Conservation (phyloP, 2,113 vertebrate species). For the Coptodon bakossiorum region DNA sequence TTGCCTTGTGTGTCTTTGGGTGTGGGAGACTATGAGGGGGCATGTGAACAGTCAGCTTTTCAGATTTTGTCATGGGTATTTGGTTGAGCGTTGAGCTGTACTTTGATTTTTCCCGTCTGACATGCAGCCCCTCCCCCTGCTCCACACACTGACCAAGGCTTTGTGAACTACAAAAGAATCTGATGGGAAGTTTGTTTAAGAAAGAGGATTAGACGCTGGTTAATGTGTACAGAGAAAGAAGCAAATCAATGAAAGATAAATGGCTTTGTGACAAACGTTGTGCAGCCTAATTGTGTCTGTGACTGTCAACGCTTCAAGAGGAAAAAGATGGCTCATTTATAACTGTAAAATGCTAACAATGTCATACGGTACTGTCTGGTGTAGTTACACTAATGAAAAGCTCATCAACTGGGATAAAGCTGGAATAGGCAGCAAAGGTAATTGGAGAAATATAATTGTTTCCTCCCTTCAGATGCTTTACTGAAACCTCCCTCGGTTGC, state of each 20-base stretch:
- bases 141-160: not conserved
- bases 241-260: not conserved
- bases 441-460: fast-evolving
- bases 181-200: not conserved
- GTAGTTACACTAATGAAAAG: not conserved
- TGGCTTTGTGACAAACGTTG: not conserved
- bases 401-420: not conserved
- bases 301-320: not conserved
- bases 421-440: not conserved
- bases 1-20: slow-evolving; percentile 8
- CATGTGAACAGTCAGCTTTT: slow-evolving; percentile 13
- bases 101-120: slow-evolving; percentile 2
- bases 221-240: not conserved
- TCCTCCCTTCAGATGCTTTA: fast-evolving
- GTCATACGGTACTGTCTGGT: not conserved
- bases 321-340: not conserved
- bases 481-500: not conserved
- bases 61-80: slow-evolving; percentile 28
- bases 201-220: not conserved
- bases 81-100: slow-evolving; percentile 21
- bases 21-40: slow-evolving; percentile 2
- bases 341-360: not conserved
- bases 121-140: not conserved
- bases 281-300: not conserved
- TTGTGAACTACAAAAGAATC: not conserved